Evolutionary conservation across 1,140 invertebrate species (phyloP), one percentile per base, ranked within the genome.

Genomic region (Harlomillsia oculata): DNA sequence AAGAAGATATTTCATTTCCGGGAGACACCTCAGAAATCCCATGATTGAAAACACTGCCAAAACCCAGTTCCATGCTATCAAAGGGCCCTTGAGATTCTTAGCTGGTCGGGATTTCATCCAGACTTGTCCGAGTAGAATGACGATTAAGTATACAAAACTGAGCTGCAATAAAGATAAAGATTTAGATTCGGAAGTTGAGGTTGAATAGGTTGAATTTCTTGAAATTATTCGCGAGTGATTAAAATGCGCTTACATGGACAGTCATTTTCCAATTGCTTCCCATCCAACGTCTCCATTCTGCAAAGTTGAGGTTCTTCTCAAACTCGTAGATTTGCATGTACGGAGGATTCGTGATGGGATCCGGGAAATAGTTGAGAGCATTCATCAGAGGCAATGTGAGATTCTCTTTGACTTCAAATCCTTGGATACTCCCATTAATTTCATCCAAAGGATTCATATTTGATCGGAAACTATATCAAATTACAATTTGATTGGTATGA

Each of bases 241-340:
- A n/a, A n/a, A n/a, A n/a, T n/a, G n/a, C n/a, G n/a, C n/a, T n/a
- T n/a, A n/a, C 88, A 68, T 90, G 91, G 72, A 97, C 90, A 39
- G 88, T 87, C 69, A 85, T 82, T 43, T 87, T 89, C 94, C 94
- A 98, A 72, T 97, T 89, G 59, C 88, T 80, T 37, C 82, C 78
- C 92, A 98, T 97, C 91, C 94, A 98, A 72, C 82, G 80, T 67
- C 84, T 79, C 64, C 87, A 91, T 53, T 83, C 80, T 65, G 83
- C 77, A 67, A 93, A 87, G 68, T 89, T 84, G 72, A 94, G 97
- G 68, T 90, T 81, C 37, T 44, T 52, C 36, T 62, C 60, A 36
- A 62, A 56, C 20, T 50, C 43, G 21, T 34, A 62, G 2, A 34
- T 21, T 5, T 52, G 36, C 54, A 62, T 40, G 50, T 62, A 62